These are phyloP conservation scores for Eupeodes corollae DNA, from an alignment of 1,140 invertebrate species.

Conservation along the genomic window DNA sequence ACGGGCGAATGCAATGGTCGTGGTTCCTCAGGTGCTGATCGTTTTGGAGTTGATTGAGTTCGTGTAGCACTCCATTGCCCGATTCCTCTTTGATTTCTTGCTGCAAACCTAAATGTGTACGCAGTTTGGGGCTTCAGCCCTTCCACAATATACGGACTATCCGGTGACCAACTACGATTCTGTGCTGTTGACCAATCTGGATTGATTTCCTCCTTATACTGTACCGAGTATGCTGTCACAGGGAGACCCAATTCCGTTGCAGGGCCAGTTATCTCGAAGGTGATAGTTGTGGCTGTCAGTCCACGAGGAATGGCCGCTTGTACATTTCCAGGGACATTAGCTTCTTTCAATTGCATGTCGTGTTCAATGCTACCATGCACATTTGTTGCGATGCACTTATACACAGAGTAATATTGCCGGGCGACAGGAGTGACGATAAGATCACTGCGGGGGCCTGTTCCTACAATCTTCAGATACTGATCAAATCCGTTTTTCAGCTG, in stretches of 20 bases:
- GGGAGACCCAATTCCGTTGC: constrained; percentile 60
- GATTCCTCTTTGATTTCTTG: constrained; percentile 69
- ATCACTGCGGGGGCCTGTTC: constrained; percentile 55
- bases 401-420: constrained; percentile 55
- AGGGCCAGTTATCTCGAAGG: constrained; percentile 63
- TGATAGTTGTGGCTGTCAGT: constrained; percentile 72
- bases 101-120: constrained; percentile 77
- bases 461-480: constrained; percentile 46
- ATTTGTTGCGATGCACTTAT: constrained; percentile 75
- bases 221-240: constrained; percentile 54
- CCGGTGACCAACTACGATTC: constrained; percentile 65
- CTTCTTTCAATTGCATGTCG: constrained; percentile 60
- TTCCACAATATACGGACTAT: constrained; percentile 67
- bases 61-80: constrained; percentile 55
- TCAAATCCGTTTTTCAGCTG: constrained; percentile 44
- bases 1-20: constrained; percentile 30
- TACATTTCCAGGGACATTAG: constrained; percentile 42
- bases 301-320: constrained; percentile 46
- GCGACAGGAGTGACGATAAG: constrained; percentile 55
- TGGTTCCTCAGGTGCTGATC: constrained; percentile 38
- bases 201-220: constrained; percentile 60
- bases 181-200: constrained; percentile 51
- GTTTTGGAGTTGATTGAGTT: constrained; percentile 45
- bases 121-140: constrained; percentile 61
- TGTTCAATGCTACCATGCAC: constrained; percentile 54